Base-by-base conservation (phyloP, 1,140 invertebrate species). In the Vanessa atalanta region DNA sequence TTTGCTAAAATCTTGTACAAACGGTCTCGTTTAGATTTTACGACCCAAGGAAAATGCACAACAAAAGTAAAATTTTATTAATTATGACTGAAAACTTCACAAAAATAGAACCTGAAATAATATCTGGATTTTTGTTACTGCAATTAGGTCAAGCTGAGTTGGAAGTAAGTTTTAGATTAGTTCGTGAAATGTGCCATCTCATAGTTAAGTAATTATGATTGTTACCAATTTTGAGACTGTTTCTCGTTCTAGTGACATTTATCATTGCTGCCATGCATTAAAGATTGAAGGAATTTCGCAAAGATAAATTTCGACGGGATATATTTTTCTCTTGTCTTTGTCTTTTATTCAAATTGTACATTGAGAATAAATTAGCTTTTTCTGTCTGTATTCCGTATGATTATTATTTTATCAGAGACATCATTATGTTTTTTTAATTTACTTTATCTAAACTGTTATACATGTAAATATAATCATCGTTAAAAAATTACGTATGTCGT, bases 111-210 rank as follows among this genome's bases (percentile, higher is more conserved):
- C 53, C 53, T 47, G 43, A 69, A 69, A 70, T 61, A 70, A 63
- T 50, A 57, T 31, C 57, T 61, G 55, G 57, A 70, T 70, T 70
- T 63, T 70, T 61, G 68, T 47, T 61, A 57, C 57, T 16, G 68
- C 16, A 70, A 70, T 57, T 70, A 47, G 68, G 68, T 70, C 68
- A 70, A 50, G 68, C 68, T 61, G 68, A 70, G 57, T 70, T 70
- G 68, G 68, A 48, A 69, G 67, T 69, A 70, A 70, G 48, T 70
- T 70, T 70, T 37, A 70, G 68, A 63, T 70, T 70, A 70, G 57
- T 70, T 47, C 68, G 68, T 43, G 68, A 63, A 70, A 70, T 70
- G 68, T 57, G 68, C 68, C 68, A 63, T 63, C 55, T 70, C 68
- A 70, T 70, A 61, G 57, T 70, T 57, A 70, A 63, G 43, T 63